Base-by-base conservation (phyloP, 2,888 invertebrate species). In the Desoria tigrina region DNA sequence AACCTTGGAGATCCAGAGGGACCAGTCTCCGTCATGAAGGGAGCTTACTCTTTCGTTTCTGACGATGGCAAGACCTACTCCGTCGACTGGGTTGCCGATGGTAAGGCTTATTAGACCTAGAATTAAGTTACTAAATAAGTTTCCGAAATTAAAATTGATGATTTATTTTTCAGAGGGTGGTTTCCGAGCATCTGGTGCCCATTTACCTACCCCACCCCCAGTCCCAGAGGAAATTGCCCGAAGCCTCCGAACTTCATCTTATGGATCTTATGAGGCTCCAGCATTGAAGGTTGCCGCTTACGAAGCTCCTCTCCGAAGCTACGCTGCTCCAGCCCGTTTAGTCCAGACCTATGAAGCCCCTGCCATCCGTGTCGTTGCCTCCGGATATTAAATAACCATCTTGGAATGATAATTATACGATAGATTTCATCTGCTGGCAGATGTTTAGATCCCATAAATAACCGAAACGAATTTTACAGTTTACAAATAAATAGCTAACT, bases 31-130 rank as follows among this genome's bases (percentile, higher is more conserved):
- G 68, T 71, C 26, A 66, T 64, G 53, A 27, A 37, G 21, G 71
- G 71, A 57, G 57, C 64, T 27, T 71, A 71, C 64, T 58, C 58
- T 32, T 71, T 59, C 61, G 45, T 68, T 24, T 65, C 63, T 18
- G 61, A 63, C 11, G 71, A 71, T 39, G 63, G 63, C 32, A 66
- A 66, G 54, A 65, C 70, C 42, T 70, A 70, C 65, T 23, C 21
- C 2, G 49, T 68, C 28, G 54, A 57, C 42, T 67, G 60, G 58
- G 27, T 56, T 37, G 67, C 67, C 26, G 70, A 68, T 45, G 32
- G 32, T 32, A 32, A 4, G 11, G 4, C 32, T 32, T 32, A 32
- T 32, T 11, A 11, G 11, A 32, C 4, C 32, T 11, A 32, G 11
- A 32, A 32, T 32, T n/a, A n/a, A n/a, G n/a, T n/a, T 32, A 32